Percentiles rank a stretch among this genome's conserved stretches.
Conservation (phyloP, 2,888 invertebrate species). For the Patella depressa region DNA sequence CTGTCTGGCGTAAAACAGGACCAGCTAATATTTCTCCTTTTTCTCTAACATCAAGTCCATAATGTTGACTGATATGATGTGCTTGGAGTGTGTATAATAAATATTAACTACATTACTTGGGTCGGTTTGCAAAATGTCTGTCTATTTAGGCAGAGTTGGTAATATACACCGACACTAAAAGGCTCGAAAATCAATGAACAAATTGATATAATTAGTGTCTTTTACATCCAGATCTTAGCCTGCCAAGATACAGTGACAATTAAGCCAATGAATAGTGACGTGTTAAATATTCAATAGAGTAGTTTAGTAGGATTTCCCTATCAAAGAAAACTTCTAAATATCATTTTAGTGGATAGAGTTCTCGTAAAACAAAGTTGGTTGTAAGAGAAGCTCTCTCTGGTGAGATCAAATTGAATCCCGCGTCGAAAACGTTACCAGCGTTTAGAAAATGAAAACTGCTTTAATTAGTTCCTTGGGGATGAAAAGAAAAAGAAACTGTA, state of each 20-base stretch:
- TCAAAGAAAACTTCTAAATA: slow-evolving; percentile 13
- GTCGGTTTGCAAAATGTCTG: slow-evolving; percentile 5
- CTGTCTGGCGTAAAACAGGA: no score
- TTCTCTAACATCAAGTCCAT: no score
- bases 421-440: slow-evolving; percentile 9
- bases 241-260: slow-evolving; percentile 10
- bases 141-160: not conserved
- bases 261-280: slow-evolving; percentile 12
- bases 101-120: not conserved
- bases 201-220: slow-evolving; percentile 12
- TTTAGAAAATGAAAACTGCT: slow-evolving; percentile 12
- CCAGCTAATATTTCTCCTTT: no score
- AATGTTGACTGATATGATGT: not conserved
- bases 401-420: slow-evolving; percentile 5
- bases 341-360: slow-evolving; percentile 4
- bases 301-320: slow-evolving; percentile 4
- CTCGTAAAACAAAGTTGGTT: slow-evolving; percentile 4
- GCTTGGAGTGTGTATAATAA: slow-evolving; percentile 7
- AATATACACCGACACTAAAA: slow-evolving; percentile 9
- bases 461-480: slow-evolving; percentile 9
- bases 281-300: slow-evolving; percentile 12
- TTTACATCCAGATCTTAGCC: not conserved
- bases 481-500: slow-evolving; percentile 1
- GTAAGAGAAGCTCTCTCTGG: slow-evolving; percentile 2
- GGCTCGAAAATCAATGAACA: slow-evolving; percentile 1